Evolutionary conservation across 2,888 invertebrate species (phyloP).

Genomic region (Ditylenchus weischeri): DNA sequence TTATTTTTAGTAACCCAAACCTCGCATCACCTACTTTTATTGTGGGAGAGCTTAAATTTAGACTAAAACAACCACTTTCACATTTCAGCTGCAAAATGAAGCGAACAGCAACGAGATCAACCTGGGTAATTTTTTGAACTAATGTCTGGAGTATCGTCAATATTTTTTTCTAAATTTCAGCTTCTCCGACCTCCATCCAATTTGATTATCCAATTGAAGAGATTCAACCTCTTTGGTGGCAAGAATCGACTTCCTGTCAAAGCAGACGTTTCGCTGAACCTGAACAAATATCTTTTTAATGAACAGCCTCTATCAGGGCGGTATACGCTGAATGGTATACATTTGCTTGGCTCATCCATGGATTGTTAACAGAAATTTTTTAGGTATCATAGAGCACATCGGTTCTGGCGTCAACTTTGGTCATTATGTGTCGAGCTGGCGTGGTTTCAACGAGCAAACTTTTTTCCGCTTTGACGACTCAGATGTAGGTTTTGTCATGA

Average conservation of each 20-base stretch:
- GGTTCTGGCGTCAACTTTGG: slow-evolving; percentile 35
- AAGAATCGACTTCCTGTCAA: slow-evolving; percentile 39
- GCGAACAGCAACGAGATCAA: slow-evolving; percentile 31
- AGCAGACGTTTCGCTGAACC: slow-evolving; percentile 32
- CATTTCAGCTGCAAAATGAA: slow-evolving; percentile 37
- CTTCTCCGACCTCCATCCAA: slow-evolving; percentile 41
- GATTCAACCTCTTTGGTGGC: slow-evolving; percentile 42
- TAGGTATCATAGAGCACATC: slow-evolving; percentile 35
- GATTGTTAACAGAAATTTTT: slow-evolving; percentile 12
- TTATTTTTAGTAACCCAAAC: slow-evolving; percentile 4
- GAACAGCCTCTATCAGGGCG: slow-evolving; percentile 9
- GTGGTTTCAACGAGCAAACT: slow-evolving; percentile 36
- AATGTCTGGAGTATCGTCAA: slow-evolving; percentile 10
- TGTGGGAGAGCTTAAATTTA: background rate
- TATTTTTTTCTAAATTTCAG: too few relatives aligned
- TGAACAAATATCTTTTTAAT: slow-evolving; percentile 28
- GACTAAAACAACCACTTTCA: too few relatives aligned
- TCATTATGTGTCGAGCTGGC: slow-evolving; percentile 41
- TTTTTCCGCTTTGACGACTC: slow-evolving; percentile 22
- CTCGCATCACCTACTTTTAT: background rate
- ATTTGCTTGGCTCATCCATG: background rate
- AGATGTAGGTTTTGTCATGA: slow-evolving; percentile 10
- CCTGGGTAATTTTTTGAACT: slow-evolving; percentile 12
- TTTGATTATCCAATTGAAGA: slow-evolving; percentile 45
- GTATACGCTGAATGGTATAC: slow-evolving; percentile 16